Percentiles rank a stretch among this genome's conserved stretches.
phyloP scores from a whole-genome alignment of 2,888 invertebrate genomes.

The Bedellia somnulentella region DNA sequence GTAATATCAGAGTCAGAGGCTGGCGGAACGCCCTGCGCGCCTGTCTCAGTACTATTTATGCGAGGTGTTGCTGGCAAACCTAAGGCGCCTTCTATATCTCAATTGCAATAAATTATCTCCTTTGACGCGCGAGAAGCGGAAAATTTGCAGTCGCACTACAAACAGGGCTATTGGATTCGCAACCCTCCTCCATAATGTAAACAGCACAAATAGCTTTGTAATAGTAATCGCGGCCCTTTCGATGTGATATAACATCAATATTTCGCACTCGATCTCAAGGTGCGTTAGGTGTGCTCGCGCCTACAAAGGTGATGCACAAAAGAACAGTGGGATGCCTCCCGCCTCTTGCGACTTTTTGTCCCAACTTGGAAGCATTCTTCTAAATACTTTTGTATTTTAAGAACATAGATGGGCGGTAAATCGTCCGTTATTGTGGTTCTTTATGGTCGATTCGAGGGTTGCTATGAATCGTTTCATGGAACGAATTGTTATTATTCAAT shows the following conservation, averaged over 20 bases:
- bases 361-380: slow-evolving; percentile 52
- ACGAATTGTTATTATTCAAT: slow-evolving; percentile 43
- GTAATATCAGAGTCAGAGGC: slow-evolving; percentile 30
- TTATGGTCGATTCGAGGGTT: slow-evolving; percentile 44
- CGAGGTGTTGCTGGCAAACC: slow-evolving; percentile 32
- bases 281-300: slow-evolving; percentile 48
- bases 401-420: slow-evolving; percentile 58
- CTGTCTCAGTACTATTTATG: slow-evolving; percentile 36
- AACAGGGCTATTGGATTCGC: slow-evolving; percentile 21
- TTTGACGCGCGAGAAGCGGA: slow-evolving; percentile 48
- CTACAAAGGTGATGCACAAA: slow-evolving; percentile 37
- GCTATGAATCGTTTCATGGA: slow-evolving; percentile 27
- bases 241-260: slow-evolving; percentile 41
- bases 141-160: slow-evolving; percentile 44
- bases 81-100: slow-evolving; percentile 42
- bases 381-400: slow-evolving; percentile 35
- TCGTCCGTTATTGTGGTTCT: slow-evolving; percentile 48
- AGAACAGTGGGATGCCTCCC: slow-evolving; percentile 52
- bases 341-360: slow-evolving; percentile 50
- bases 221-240: slow-evolving; percentile 40
- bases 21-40: slow-evolving; percentile 23
- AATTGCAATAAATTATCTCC: slow-evolving; percentile 49
- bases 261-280: slow-evolving; percentile 43
- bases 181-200: slow-evolving; percentile 41
- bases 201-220: slow-evolving; percentile 50